Base-by-base conservation (phyloP, 2,888 invertebrate genomes). In the Chalcis sispes region DNA sequence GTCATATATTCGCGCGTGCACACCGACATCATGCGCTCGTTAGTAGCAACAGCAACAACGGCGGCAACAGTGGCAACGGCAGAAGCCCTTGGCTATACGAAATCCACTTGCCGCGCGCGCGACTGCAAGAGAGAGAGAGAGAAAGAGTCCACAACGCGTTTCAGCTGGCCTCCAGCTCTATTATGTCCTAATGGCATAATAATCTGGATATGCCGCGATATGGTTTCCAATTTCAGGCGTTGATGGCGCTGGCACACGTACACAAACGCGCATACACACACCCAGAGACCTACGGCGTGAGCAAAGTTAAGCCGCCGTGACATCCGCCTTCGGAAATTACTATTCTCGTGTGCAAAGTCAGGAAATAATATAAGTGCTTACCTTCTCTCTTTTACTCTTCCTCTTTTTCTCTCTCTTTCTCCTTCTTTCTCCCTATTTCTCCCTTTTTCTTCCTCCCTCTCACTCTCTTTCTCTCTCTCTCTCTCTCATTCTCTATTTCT, bases 151-250 rank as follows among this genome's bases (percentile, higher is more conserved):
- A 58, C n/a, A n/a, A 18, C 5, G n/a, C n/a, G 64, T 50, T 64
- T 56, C 72, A 56, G 52, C 58, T 2, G 1, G 36, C 18, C 29
- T 23, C 36, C 25, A 69, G 80, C 73, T 77, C 80, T 81, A 81
- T 82, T 83, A 80, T 80, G 70, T 78, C 76, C 81, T 84, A 82
- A 84, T 83, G 80, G 82, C 82, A 82, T 82, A 84, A 85, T 83
- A 83, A 84, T 85, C 82, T 81, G 80, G 81, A 83, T 82, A 82
- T 82, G 79, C 81, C 81, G 59, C 82, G 81, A 83, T 83, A 82
- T 81, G 80, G 81, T 83, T 84, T 84, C 81, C 83, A 81, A 83
- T 84, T 83, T 83, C 82, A 80, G 50, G 50, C 64, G 67, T 76
- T 79, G 77, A 77, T 76, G 70, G 72, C 50, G 10, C 15, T n/a